phyloP scores from a whole-genome alignment of 2,797 vertebrate species.

The Anguilla megastoma region DNA sequence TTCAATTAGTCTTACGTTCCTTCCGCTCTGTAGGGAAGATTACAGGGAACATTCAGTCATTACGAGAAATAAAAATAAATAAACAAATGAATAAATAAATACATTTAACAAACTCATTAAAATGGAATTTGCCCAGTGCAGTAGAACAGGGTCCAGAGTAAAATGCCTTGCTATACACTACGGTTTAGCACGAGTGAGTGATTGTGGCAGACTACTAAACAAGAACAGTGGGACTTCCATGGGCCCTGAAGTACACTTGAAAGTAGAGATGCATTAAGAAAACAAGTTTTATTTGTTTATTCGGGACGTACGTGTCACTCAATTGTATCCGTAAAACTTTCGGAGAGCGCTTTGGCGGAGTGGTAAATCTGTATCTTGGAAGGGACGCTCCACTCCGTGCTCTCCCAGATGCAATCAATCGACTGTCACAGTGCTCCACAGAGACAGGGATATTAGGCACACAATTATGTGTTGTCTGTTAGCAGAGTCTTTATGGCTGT shows the following conservation, averaged over 20 bases:
- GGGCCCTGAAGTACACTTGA: not conserved
- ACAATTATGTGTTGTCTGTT: conserved; percentile 20
- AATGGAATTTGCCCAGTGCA: not conserved
- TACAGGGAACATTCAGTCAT: not conserved
- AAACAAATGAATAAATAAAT: not conserved
- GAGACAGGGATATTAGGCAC: not conserved
- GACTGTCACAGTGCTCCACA: not conserved
- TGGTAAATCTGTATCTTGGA: conserved; percentile 2
- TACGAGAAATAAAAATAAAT: not conserved
- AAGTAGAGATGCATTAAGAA: not conserved
- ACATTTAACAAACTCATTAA: not conserved
- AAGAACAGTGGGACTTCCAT: not conserved
- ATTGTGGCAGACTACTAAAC: not conserved
- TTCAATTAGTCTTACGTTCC: conserved; percentile 2
- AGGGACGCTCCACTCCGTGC: not conserved
- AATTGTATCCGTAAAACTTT: not conserved
- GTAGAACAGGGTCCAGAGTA: not conserved
- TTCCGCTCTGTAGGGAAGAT: not conserved
- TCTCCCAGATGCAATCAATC: not conserved
- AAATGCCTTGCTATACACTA: not conserved
- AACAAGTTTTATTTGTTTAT: not conserved
- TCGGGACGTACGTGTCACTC: not conserved
- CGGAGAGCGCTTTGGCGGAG: not conserved
- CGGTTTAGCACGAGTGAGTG: not conserved
- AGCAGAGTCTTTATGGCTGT: conserved; percentile 23